Base-by-base conservation (phyloP, 2,797 vertebrate genomes). In the Urocyon cinereoargenteus region DNA sequence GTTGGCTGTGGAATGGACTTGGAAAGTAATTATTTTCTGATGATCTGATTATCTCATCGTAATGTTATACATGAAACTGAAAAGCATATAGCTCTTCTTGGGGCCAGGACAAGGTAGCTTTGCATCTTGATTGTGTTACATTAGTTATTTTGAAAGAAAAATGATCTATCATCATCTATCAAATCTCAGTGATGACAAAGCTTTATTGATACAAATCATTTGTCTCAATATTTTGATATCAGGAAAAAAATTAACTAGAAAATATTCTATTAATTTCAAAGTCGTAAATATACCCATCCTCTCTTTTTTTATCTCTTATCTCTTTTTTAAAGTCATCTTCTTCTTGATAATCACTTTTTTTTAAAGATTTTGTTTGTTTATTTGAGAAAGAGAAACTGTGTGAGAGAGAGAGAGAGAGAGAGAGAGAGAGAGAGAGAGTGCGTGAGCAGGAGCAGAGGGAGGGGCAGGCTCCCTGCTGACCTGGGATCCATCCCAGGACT, bases 121-220 rank as follows among this genome's bases (percentile, higher is more conserved):
- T 78, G 2, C 22, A 75, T 88, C 16, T 92, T 89, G 34, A 90
- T 83, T 86, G 11, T 85, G 6, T 55, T 81, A 70, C 34, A 2
- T 24, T 59, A 49, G 12, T 55, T 77, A 88, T 87, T 77, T 89
- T 86, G 53, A 62, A 96, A 83, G 8, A 88, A 94, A 61, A 84
- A 59, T 15, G 36, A 61, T 75, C 45, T 75, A 16, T 77, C 45
- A 31, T 77, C 26, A 77, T 51, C 73, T 73, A 36, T 55, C 51
- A 92, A 19, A 6, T 34, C 21, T 77, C 59, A 53, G 31, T 61
- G 7, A 13, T 36, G 12, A 73, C 26, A 36, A 83, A 45, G 0
- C 16, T 62, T 89, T 28, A 57, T n/a, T 45, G 24, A 45, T 26
- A 72, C 4, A 79, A 82, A 68, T 75, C 5, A 70, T 70, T 84